Percentiles rank a stretch among this genome's conserved stretches.
phyloP scores from a whole-genome alignment of 2,888 invertebrate genomes.

The Xylocampa areola region DNA sequence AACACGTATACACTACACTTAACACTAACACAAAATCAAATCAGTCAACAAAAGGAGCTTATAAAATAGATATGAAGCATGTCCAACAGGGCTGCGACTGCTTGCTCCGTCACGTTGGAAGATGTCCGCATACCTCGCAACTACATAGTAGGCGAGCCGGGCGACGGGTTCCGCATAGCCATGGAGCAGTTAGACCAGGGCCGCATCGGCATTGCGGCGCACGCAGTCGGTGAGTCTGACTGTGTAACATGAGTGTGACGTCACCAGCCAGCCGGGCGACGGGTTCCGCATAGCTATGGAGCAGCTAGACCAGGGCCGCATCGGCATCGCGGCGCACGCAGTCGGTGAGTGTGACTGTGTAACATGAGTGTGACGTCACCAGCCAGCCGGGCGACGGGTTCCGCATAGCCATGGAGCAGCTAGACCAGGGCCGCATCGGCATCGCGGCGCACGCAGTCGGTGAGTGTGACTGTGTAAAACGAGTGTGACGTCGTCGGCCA shows the following conservation, averaged over 20 bases:
- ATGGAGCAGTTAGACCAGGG: slow-evolving; percentile 93
- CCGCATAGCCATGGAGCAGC: slow-evolving; percentile 92
- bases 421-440: slow-evolving; percentile 93
- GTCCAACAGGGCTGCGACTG: slow-evolving; percentile 90
- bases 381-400: slow-evolving; percentile 80
- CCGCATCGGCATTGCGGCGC: slow-evolving; percentile 93
- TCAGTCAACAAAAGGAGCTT: slow-evolving; percentile 60
- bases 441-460: slow-evolving; percentile 94
- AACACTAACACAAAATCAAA: slow-evolving; percentile 19
- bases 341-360: slow-evolving; percentile 83
- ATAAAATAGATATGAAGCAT: slow-evolving; percentile 74
- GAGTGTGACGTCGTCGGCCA: neutral
- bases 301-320: slow-evolving; percentile 92
- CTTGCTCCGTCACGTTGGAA: slow-evolving; percentile 92
- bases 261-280: slow-evolving; percentile 81
- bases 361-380: neutral
- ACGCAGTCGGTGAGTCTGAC: slow-evolving; percentile 90
- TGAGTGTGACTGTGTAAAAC: slow-evolving; percentile 56
- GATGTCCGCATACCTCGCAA: slow-evolving; percentile 89
- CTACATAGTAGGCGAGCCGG: slow-evolving; percentile 88
- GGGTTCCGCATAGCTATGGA: slow-evolving; percentile 94
- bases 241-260: neutral
- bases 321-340: slow-evolving; percentile 94
- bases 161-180: slow-evolving; percentile 93
- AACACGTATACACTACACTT: slow-evolving; percentile 37